Percentiles rank a stretch among this genome's conserved stretches.
Conservation (phyloP, 2,888 invertebrate species). For the Macaria notata region DNA sequence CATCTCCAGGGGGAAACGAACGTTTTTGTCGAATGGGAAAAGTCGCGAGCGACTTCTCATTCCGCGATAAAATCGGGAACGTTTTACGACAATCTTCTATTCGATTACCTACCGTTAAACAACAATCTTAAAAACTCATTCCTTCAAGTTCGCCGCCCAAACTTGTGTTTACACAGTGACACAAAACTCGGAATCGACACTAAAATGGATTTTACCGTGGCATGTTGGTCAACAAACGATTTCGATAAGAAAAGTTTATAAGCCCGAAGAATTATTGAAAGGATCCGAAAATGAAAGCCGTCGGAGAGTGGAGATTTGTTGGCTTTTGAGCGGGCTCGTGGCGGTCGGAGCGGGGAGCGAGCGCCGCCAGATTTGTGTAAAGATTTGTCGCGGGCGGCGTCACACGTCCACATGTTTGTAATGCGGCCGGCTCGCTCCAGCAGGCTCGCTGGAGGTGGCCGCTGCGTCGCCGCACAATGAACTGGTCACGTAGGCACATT, state of each 20-base stretch:
- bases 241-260: slow-evolving; percentile 7
- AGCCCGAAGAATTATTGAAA: background rate
- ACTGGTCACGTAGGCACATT: slow-evolving; percentile 82
- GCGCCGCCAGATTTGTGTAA: slow-evolving; percentile 46
- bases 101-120: slow-evolving; percentile 79
- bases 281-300: slow-evolving; percentile 4
- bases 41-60: slow-evolving; percentile 80
- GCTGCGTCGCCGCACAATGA: slow-evolving; percentile 76
- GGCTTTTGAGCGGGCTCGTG: slow-evolving; percentile 18
- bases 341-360: slow-evolving; percentile 18
- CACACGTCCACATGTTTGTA: slow-evolving; percentile 59
- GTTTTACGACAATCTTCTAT: slow-evolving; percentile 81
- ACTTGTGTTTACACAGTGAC: slow-evolving; percentile 34
- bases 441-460: slow-evolving; percentile 46
- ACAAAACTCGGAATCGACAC: slow-evolving; percentile 14
- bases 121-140: slow-evolving; percentile 69
- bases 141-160: slow-evolving; percentile 47
- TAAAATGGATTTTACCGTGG: slow-evolving; percentile 15
- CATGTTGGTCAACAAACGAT: slow-evolving; percentile 1
- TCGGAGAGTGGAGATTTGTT: slow-evolving; percentile 19
- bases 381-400: slow-evolving; percentile 49
- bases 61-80: slow-evolving; percentile 79
- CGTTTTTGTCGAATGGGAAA: slow-evolving; percentile 80
- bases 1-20: slow-evolving; percentile 77
- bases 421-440: slow-evolving; percentile 42